Percentiles rank a stretch among this genome's conserved stretches.
Evolutionary conservation across 2,113 vertebrate species (phyloP).

Genomic region (Gasterosteus aculeatus): DNA sequence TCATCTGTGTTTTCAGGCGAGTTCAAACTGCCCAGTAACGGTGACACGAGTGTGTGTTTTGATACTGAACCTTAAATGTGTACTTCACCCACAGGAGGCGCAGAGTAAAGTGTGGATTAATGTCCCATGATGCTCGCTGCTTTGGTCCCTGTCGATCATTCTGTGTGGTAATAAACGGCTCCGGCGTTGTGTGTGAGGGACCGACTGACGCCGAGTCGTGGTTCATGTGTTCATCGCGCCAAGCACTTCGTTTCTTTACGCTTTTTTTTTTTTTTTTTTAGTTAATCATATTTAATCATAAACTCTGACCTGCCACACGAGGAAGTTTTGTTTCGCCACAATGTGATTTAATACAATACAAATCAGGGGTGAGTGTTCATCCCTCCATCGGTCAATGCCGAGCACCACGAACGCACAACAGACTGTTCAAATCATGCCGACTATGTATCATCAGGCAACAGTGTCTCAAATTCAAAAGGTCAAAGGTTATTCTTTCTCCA

Average conservation of each 20-base stretch:
- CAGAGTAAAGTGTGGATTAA: too few relatives aligned
- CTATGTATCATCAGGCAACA: conserved; percentile 30
- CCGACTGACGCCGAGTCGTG: conserved; percentile 11
- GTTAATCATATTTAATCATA: neutral
- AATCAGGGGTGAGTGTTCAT: conserved; percentile 21
- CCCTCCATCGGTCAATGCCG: too few relatives aligned
- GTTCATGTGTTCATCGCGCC: neutral
- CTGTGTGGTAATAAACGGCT: neutral
- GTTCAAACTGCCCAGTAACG: conserved; percentile 4
- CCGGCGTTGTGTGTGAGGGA: conserved; percentile 12
- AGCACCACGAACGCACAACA: neutral
- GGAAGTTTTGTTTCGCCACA: conserved; percentile 2
- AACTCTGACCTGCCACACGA: conserved; percentile 8
- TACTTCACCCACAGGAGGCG: too few relatives aligned
- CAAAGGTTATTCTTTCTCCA: conserved; percentile 11
- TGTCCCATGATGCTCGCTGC: too few relatives aligned
- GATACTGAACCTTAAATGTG: neutral
- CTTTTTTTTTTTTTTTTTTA: neutral
- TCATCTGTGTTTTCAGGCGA: conserved; percentile 40
- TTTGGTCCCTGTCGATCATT: too few relatives aligned
- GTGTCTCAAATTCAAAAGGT: neutral
- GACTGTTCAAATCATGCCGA: conserved; percentile 27
- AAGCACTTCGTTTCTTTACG: conserved; percentile 8
- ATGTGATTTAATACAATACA: conserved; percentile 13
- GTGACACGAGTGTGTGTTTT: neutral